A percentile compares a stretch with the other conserved stretches of the same genome.
phyloP scores from a whole-genome alignment of 2,113 vertebrate species.

The Blennius ocellaris region DNA sequence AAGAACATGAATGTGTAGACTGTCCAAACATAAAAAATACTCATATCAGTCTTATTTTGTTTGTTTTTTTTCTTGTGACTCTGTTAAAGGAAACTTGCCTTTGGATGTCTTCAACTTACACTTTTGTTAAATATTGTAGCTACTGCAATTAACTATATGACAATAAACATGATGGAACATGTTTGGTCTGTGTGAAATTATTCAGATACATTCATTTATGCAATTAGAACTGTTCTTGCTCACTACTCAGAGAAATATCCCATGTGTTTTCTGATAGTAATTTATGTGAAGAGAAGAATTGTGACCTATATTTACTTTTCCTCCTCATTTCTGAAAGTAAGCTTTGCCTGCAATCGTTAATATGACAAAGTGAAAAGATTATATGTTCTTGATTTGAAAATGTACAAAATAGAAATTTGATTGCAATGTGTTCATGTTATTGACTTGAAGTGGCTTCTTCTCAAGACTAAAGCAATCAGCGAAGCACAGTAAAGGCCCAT shows the following conservation, averaged over 20 bases:
- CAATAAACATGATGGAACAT: conserved; percentile 71
- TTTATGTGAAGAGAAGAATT: too few species aligned
- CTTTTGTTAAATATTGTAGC: conserved; percentile 79
- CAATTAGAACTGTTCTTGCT: not conserved
- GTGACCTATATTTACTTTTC: too few species aligned
- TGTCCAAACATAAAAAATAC: conserved; percentile 49
- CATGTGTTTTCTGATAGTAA: not conserved
- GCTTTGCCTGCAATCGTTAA: too few species aligned
- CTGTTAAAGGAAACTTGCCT: conserved; percentile 73
- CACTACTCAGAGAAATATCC: not conserved
- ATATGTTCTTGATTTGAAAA: too few species aligned
- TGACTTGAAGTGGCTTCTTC: too few species aligned
- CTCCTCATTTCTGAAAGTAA: too few species aligned
- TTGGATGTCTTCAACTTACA: conserved; percentile 74
- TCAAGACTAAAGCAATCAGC: too few species aligned
- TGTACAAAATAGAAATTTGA: too few species aligned
- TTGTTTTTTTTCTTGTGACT: conserved; percentile 55
- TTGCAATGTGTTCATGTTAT: too few species aligned
- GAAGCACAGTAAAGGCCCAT: too few species aligned
- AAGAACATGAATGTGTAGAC: conserved; percentile 74
- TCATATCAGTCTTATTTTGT: conserved; percentile 75
- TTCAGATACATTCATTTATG: not conserved
- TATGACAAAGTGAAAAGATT: too few species aligned
- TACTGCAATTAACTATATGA: conserved; percentile 70
- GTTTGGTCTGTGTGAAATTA: conserved; percentile 30